These are phyloP conservation scores for Antedon mediterranea DNA, from an alignment of 53 echinoderm and acorn worm species.

Conservation along the genomic window DNA sequence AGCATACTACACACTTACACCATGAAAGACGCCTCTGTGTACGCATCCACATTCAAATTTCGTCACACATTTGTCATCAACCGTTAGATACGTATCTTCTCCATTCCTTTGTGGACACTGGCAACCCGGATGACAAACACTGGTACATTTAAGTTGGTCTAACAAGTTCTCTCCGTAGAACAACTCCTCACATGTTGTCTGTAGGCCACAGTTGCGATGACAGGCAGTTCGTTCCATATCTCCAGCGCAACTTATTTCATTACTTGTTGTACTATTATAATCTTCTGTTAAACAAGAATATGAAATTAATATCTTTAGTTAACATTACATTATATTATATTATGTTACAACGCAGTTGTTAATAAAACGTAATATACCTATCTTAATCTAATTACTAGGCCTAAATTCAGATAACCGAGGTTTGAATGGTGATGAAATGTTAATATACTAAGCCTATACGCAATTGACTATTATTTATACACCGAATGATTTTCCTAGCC, in stretches of 20 bases:
- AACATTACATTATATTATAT: no score
- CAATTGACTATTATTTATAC: no score
- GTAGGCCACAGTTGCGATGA: background rate
- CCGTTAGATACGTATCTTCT: background rate
- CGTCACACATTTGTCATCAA: background rate
- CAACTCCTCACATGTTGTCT: background rate
- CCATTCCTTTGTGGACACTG: background rate
- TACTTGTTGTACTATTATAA: background rate
- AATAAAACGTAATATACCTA: no score
- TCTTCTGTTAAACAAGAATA: background rate
- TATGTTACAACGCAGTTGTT: no score
- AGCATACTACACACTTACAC: no score
- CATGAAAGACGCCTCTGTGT: background rate
- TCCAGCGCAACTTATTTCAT: background rate
- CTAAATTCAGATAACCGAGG: no score
- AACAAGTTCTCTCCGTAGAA: background rate
- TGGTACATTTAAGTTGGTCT: background rate
- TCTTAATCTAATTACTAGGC: no score
- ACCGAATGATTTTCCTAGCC: no score
- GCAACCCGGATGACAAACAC: background rate
- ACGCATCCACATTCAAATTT: background rate
- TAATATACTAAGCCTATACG: no score
- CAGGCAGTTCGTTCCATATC: background rate
- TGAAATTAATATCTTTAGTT: no score
- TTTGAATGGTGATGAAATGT: no score